A percentile compares a stretch with the other conserved stretches of the same genome.
These are phyloP conservation scores for Plecturocebus donacophilus DNA, from an alignment of 2,113 vertebrate genomes.

Conservation along the genomic window DNA sequence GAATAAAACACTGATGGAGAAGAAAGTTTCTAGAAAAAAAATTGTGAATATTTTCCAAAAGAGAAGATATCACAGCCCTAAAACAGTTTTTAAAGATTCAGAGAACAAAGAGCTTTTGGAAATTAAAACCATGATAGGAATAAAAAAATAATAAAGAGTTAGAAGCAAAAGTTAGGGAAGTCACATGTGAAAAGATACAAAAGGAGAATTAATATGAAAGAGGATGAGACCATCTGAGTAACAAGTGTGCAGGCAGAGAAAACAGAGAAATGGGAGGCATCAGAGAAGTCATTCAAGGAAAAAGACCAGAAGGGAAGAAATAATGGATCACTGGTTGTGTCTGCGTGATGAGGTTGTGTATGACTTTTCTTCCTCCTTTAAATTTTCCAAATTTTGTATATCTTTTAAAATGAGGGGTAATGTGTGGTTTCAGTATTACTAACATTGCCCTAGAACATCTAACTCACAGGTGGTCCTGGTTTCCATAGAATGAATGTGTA, in stretches of 20 bases:
- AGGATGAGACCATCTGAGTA: background rate
- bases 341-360: background rate
- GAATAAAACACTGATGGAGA: background rate
- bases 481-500: background rate
- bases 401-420: background rate
- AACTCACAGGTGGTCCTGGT: background rate
- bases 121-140: background rate
- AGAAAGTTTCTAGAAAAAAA: background rate
- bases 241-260: background rate
- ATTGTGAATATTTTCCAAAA: background rate
- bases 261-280: background rate
- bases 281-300: background rate
- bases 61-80: background rate
- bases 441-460: background rate
- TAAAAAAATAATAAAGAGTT: background rate
- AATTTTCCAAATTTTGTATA: background rate
- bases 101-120: background rate
- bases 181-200: background rate
- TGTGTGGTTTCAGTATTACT: background rate
- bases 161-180: slow-evolving; percentile 17
- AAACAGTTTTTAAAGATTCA: background rate
- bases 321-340: background rate
- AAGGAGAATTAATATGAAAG: background rate
- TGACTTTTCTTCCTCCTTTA: background rate
- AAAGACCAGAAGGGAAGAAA: background rate